Percentiles rank a stretch among this genome's conserved stretches.
These are phyloP conservation scores for Gymnocephalus cernua DNA, from an alignment of 2,113 vertebrate species.

Conservation along the genomic window DNA sequence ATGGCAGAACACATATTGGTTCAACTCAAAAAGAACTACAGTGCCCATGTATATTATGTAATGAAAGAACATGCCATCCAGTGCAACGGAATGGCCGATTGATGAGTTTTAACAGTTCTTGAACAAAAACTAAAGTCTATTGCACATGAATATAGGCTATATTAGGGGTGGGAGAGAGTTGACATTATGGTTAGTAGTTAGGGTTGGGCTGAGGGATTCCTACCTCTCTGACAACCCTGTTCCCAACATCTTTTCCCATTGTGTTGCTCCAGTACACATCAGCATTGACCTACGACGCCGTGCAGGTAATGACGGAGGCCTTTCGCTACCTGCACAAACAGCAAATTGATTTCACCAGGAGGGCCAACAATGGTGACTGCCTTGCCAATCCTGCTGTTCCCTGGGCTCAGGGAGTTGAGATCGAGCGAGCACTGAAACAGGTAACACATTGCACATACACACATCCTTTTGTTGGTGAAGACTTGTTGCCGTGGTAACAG, in stretches of 20 bases:
- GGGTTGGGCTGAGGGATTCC: background rate
- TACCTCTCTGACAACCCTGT: background rate
- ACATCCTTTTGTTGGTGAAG: conserved; percentile 12
- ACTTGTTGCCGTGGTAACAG: conserved; percentile 57
- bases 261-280: conserved; percentile 90
- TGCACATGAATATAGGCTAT: background rate
- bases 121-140: background rate
- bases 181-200: background rate
- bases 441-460: conserved; percentile 55
- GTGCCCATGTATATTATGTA: no score
- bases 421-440: conserved; percentile 98
- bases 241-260: background rate
- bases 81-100: background rate
- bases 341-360: conserved; percentile 94
- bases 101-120: background rate
- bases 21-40: background rate
- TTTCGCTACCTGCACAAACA: conserved; percentile 97
- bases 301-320: conserved; percentile 98
- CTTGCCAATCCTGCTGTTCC: conserved; percentile 98
- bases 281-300: conserved; percentile 96
- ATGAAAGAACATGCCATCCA: background rate
- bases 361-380: conserved; percentile 97
- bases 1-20: background rate
- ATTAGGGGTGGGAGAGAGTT: background rate
- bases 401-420: conserved; percentile 98